These are phyloP conservation scores for Stomatorhinus walkeri DNA, from an alignment of 2,797 vertebrate species.

Conservation along the genomic window DNA sequence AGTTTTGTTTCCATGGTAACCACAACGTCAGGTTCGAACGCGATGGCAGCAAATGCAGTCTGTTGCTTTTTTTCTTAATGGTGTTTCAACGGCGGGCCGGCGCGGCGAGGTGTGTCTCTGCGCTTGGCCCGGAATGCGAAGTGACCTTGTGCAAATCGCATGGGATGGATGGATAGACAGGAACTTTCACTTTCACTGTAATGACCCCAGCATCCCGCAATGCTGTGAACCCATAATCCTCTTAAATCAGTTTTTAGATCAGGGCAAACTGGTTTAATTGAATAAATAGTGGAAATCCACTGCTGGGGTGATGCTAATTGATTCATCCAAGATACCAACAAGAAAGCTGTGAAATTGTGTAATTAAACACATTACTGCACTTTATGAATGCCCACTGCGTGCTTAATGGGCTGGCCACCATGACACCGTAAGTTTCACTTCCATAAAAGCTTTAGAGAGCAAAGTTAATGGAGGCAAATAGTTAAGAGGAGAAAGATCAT, in stretches of 20 bases:
- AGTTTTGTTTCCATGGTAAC: conserved; percentile 25
- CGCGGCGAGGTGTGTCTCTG: neutral
- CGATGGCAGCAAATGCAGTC: neutral
- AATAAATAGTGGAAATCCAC: neutral
- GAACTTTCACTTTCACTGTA: neutral
- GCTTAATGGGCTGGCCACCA: neutral
- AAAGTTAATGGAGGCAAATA: conserved; percentile 12
- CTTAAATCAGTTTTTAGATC: neutral
- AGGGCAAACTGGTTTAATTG: neutral
- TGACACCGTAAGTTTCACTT: neutral
- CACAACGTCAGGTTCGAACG: neutral
- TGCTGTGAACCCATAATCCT: neutral
- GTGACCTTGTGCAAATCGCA: too few species aligned
- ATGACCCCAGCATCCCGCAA: neutral
- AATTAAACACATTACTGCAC: neutral
- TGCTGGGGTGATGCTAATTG: neutral
- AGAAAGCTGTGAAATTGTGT: neutral
- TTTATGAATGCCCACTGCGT: neutral
- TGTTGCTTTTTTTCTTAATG: neutral
- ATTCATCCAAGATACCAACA: neutral
- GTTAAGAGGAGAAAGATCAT: neutral
- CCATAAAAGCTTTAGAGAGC: neutral
- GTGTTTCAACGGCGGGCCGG: neutral
- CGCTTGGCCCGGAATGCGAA: neutral
- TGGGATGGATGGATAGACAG: neutral